Conservation (phyloP, 2,888 invertebrate genomes). For the Unio pictorum region DNA sequence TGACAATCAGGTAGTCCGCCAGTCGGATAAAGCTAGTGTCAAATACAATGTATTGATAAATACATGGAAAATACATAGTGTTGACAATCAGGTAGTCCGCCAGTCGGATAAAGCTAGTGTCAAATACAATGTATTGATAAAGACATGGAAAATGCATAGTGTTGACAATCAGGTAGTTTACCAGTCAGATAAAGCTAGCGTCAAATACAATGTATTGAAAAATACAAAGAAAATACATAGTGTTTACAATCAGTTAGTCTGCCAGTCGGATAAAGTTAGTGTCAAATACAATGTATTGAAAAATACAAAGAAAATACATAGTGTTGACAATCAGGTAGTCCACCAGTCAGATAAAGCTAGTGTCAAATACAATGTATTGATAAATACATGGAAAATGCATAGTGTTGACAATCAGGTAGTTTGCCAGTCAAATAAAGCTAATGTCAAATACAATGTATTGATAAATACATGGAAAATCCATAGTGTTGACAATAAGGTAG, state of each 20-base stretch:
- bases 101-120: too few relatives aligned
- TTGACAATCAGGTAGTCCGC: too few relatives aligned
- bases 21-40: constrained; percentile 71
- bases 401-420: too few relatives aligned
- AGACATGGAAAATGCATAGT: too few relatives aligned
- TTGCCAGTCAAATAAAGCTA: too few relatives aligned
- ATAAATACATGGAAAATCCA: constrained; percentile 63
- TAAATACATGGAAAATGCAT: not conserved
- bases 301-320: constrained; percentile 65
- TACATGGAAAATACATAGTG: not conserved
- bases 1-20: constrained; percentile 71
- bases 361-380: constrained; percentile 7
- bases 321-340: constrained; percentile 72
- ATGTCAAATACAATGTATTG: too few relatives aligned
- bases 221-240: too few relatives aligned
- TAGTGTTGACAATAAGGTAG: constrained; percentile 43
- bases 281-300: too few relatives aligned
- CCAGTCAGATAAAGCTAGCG: constrained; percentile 71
- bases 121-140: too few relatives aligned
- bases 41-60: constrained; percentile 1
- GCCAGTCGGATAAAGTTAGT: too few relatives aligned
- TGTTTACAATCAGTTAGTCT: too few relatives aligned
- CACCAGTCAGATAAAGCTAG: constrained; percentile 72
- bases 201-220: constrained; percentile 2
- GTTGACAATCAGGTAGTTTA: too few relatives aligned